A percentile compares a stretch with the other conserved stretches of the same genome.
Evolutionary conservation across 2,888 invertebrate species (phyloP).

Genomic region (Orthonevra nobilis): DNA sequence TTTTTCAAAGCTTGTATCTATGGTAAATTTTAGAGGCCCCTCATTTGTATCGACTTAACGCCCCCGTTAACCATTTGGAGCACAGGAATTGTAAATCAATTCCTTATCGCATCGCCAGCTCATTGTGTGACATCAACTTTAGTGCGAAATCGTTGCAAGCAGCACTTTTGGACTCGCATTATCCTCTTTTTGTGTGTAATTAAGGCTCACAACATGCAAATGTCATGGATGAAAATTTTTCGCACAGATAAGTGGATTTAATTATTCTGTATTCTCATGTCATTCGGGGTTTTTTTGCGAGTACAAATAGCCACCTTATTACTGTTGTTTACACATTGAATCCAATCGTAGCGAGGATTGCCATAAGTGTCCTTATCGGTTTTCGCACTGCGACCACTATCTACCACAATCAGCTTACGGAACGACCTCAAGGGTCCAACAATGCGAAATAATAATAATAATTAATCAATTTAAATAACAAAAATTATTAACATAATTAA

Average conservation of each 20-base stretch:
- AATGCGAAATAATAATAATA: conserved; percentile 63
- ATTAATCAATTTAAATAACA: conserved; percentile 70
- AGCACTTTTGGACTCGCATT: background rate
- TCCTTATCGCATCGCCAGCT: background rate
- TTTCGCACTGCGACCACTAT: conserved; percentile 27
- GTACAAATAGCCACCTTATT: conserved; percentile 66
- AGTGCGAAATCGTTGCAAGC: background rate
- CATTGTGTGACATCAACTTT: background rate
- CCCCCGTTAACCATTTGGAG: no score
- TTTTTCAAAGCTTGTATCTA: no score
- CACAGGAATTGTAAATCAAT: no score
- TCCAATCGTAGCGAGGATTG: background rate
- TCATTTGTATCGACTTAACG: no score
- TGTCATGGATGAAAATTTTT: conserved; percentile 41
- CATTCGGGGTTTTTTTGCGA: conserved; percentile 7
- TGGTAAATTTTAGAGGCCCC: no score
- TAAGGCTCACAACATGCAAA: conserved; percentile 32
- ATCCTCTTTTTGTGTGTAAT: conserved; percentile 3
- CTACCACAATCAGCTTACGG: conserved; percentile 64
- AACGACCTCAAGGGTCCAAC: conserved; percentile 30
- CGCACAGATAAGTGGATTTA: conserved; percentile 59
- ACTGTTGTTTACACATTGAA: conserved; percentile 59
- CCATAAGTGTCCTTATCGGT: conserved; percentile 44
- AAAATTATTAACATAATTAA: conserved; percentile 70
- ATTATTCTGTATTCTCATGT: conserved; percentile 53